Base-by-base conservation (phyloP, 2,113 vertebrate species). In the Pongo abelii region DNA sequence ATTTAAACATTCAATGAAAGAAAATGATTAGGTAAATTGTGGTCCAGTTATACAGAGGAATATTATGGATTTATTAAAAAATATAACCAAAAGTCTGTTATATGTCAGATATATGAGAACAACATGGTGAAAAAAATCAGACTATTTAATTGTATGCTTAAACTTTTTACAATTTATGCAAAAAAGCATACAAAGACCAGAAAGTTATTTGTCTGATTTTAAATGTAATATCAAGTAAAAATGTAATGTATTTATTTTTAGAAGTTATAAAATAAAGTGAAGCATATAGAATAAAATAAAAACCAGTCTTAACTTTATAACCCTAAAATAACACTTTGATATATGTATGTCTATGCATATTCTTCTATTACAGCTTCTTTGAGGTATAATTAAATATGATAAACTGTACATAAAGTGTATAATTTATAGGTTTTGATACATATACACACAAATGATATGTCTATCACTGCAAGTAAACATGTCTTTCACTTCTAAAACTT, bases 121-220 rank as follows among this genome's bases (percentile, higher is more conserved):
- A 67, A 9, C 38, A 16, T 81, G 46, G 20, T 50, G 4, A 78
- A 92, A 61, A 40, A 84, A 70, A 67, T 83, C 10, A 12, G 10
- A 48, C 25, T 59, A 78, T 77, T 74, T 9, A 64, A 22, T 88
- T 84, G 17, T 50, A 70, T 59, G 0, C 83, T 91, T 84, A 50
- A n/a, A 57, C 13, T 48, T 61, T 88, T 40, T 57, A 43, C 0
- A 46, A 87, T n/a, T 72, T 61, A 46, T 79, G 6, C 23, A 93
- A 95, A 91, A 72, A 94, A 91, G 38, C n/a, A 75, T 81, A 75
- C 16, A 84, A 25, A 40, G 32, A 57, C 12, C 35, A 89, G 38
- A 69, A 93, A 50, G 4, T 43, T 88, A 55, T 77, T 93, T 52
- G 77, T 77, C 59, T 93, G n/a, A 57, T 89, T 93, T 92, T 50